Conservation (phyloP, 2,888 invertebrate species). For the Oligia latruncula region DNA sequence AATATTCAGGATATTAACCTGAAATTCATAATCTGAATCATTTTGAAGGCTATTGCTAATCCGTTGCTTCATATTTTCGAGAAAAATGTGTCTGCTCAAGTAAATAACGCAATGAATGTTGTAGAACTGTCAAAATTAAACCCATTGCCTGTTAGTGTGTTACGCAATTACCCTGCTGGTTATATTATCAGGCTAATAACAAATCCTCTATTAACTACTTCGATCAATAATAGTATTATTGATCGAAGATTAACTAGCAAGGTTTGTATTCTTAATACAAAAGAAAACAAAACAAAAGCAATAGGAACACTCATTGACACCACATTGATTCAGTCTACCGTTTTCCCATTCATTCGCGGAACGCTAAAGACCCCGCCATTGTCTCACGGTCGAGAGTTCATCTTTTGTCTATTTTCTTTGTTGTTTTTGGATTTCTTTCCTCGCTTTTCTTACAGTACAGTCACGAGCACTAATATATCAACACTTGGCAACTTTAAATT, state of each 20-base stretch:
- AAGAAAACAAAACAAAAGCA: constrained; percentile 21
- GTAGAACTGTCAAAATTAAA: too few relatives aligned
- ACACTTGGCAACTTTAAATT: too few relatives aligned
- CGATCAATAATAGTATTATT: too few relatives aligned
- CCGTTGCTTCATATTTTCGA: too few relatives aligned
- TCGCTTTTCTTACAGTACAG: constrained; percentile 39
- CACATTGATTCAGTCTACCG: constrained; percentile 29
- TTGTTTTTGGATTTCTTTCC: constrained; percentile 25
- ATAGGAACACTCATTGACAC: constrained; percentile 34
- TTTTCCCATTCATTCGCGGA: constrained; percentile 28
- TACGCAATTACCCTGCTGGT: not conserved
- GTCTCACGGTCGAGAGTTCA: constrained; percentile 56
- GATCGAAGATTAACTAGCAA: too few relatives aligned
- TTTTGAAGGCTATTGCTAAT: too few relatives aligned
- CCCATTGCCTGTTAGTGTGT: too few relatives aligned
- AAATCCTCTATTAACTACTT: not conserved
- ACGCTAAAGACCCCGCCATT: constrained; percentile 17
- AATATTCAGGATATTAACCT: too few relatives aligned
- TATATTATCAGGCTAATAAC: not conserved
- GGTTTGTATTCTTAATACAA: not conserved
- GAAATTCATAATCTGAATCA: too few relatives aligned
- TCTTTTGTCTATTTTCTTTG: constrained; percentile 59
- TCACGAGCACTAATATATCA: too few relatives aligned
- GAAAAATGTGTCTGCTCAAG: too few relatives aligned
- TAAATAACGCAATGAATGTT: too few relatives aligned